Evolutionary conservation across 2,888 invertebrate species (phyloP), one percentile per base, ranked within the genome.

Genomic region (Pollenia angustigena): DNA sequence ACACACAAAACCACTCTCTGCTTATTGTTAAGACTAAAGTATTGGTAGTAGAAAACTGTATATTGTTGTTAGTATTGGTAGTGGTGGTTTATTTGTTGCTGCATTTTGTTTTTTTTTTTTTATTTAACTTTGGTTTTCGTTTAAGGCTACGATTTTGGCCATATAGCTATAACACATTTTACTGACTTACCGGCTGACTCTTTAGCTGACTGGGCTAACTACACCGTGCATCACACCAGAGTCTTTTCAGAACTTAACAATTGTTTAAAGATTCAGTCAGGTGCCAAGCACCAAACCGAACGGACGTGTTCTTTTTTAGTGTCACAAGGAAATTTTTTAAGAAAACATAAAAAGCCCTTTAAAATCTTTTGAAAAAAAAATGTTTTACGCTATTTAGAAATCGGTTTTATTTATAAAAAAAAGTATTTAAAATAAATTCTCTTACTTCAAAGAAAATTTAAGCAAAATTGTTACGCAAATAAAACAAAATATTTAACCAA

Each of bases 231-330:
- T 86, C 90, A 89, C 91, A 89, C 88, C 89, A 89, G 90, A 88
- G 91, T 91, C 90, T 91, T 91, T 91, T 90, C 81, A 92, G 92
- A 91, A 92, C 89, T 88, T 89, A 89, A 90, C 90, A 89, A 92
- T 90, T 90, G 90, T 89, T 89, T 88, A 91, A 91, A 92, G 91
- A 92, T 92, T 93, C 93, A 93, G 93, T 94, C 93, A 93, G 93
- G 92, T 93, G 92, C 92, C 91, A 92, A 92, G 93, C 93, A 93
- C 93, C 93, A 91, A 91, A 90, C 91, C 91, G 91, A 91, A 91
- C 93, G 92, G 93, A 93, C 92, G 93, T 92, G 90, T 87, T 81
- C 58, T 76, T 79, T 85, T 48, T 72, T 66, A 74, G 56, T 56
- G 64, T 10, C 56, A 50, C 0, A 71, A 80, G 48, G 18, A 14